phyloP scores from a whole-genome alignment of 2,888 invertebrate genomes.

The Cerastoderma edule region DNA sequence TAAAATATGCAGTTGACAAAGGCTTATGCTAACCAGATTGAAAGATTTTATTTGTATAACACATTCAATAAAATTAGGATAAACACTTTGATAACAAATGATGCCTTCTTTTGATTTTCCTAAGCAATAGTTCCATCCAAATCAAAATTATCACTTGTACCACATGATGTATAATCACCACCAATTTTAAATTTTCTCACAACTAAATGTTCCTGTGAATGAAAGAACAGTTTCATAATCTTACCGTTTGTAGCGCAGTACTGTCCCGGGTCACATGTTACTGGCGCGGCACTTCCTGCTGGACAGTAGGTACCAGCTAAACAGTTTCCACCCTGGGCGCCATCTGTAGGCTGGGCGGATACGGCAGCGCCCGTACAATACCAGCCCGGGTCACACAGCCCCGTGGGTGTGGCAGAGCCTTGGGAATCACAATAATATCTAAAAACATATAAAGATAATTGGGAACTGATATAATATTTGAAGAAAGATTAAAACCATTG shows the following conservation, averaged over 20 bases:
- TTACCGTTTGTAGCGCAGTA: constrained; percentile 78
- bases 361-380: constrained; percentile 75
- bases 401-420: constrained; percentile 76
- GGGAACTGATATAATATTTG: background rate
- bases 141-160: too few relatives aligned
- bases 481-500: background rate
- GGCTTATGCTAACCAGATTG: too few relatives aligned
- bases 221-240: too few relatives aligned
- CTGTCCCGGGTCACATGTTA: constrained; percentile 78
- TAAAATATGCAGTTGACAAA: too few relatives aligned
- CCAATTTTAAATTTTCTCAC: too few relatives aligned
- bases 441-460: constrained; percentile 4
- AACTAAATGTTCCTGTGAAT: too few relatives aligned
- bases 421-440: constrained; percentile 79
- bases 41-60: too few relatives aligned
- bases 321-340: constrained; percentile 73
- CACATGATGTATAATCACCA: too few relatives aligned
- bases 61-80: too few relatives aligned
- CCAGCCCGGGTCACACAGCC: constrained; percentile 80
- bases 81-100: too few relatives aligned
- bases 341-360: constrained; percentile 66
- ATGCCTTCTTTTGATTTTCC: too few relatives aligned
- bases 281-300: constrained; percentile 66
- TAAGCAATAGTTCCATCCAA: too few relatives aligned
- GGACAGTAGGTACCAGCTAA: constrained; percentile 77